Base-by-base conservation (phyloP, 2,888 invertebrate species). In the Epinotia brunnichana region DNA sequence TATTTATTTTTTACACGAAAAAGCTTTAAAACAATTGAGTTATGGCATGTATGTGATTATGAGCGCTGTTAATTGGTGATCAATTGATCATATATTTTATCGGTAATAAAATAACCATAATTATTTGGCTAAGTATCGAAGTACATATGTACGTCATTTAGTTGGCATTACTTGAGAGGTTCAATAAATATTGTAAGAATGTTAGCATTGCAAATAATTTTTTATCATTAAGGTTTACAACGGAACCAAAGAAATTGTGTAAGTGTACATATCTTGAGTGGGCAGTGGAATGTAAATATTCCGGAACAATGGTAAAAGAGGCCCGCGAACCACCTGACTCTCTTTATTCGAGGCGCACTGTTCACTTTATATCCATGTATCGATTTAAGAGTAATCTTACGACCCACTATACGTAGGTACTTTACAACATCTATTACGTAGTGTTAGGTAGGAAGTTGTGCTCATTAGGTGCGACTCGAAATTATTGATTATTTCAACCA, bases 331-430 rank as follows among this genome's bases (percentile, higher is more conserved):
- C 72, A 75, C 57, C 62, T 56, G 39, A 44, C 75, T 74, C 78
- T 77, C 75, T 78, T 76, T 77, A 61, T 71, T 76, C 78, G 79
- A 79, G 78, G 75, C 77, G 77, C 82, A 79, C 79, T 76, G 77
- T 79, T 79, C 72, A 78, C 75, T 51, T 78, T 82, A 82, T 84
- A 83, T 83, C 83, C 83, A 82, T 82, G 74, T 81, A 82, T 82
- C 79, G 81, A 79, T 81, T 82, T 84, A 84, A 82, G 83, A 79
- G 70, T 79, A 82, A 80, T 83, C 83, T 82, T 86, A 83, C 79
- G 51, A 79, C 76, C 75, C 81, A 81, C 81, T 77, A 80, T 75
- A 78, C 76, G 67, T 67, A 78, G 74, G 74, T 76, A 76, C 81
- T 80, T 76, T 78, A 83, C 78, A 76, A 76, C 82, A 82, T 83